phyloP scores from a whole-genome alignment of 2,888 invertebrate genomes.

The Drosophila tanythrix region DNA sequence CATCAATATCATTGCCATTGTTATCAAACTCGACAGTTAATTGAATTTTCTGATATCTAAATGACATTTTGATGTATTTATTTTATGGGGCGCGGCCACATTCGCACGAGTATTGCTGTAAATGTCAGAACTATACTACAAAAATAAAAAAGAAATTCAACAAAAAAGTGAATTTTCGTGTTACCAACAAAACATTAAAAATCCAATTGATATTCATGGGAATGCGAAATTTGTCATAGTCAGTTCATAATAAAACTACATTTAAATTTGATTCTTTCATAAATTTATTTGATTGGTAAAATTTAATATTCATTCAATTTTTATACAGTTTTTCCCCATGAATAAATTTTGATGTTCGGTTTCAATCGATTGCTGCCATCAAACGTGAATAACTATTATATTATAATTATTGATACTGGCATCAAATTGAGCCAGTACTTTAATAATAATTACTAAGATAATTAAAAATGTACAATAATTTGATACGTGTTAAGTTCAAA shows the following conservation, averaged over 20 bases:
- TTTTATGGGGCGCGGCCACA: neutral
- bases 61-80: conserved; percentile 53
- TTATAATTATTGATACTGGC: neutral
- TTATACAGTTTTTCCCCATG: neutral
- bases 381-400: neutral
- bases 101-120: conserved; percentile 7
- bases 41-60: conserved; percentile 67
- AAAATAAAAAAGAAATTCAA: too few species aligned
- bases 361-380: neutral
- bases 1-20: conserved; percentile 46
- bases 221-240: neutral
- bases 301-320: neutral
- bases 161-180: neutral
- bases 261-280: neutral
- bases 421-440: neutral
- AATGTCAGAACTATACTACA: neutral
- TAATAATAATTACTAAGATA: conserved; percentile 9
- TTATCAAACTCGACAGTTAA: conserved; percentile 71
- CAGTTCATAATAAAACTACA: neutral
- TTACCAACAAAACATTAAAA: neutral
- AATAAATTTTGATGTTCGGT: neutral
- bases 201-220: neutral
- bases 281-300: neutral
- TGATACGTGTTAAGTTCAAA: conserved; percentile 13
- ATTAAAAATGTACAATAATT: conserved; percentile 15